These are phyloP conservation scores for Apis mellifera DNA, from an alignment of 1,140 invertebrate species.

Conservation along the genomic window Amel_HAv3.1 CM009938.2:10717001-10717500, in stretches of 20 bases:
- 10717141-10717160: no score
- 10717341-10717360: conserved; percentile 40
- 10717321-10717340: conserved; percentile 18
- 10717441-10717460: conserved; percentile 44
- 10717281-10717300: background rate
- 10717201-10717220: no score
- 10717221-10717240: background rate
- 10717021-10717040: no score
- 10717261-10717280: background rate
- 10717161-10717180: no score
- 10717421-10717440: conserved; percentile 52
- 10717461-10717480: conserved; percentile 7
- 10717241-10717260: background rate
- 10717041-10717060: no score
- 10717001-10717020: no score
- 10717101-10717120: no score
- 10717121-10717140: no score
- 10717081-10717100: no score
- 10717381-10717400: conserved; percentile 50
- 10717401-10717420: conserved; percentile 42
- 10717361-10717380: conserved; percentile 38
- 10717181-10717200: no score
- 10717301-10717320: background rate
- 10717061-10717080: no score
- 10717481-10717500: conserved; percentile 25